Conservation (phyloP, 1,140 invertebrate genomes). For the Bradysia coprophila region DNA sequence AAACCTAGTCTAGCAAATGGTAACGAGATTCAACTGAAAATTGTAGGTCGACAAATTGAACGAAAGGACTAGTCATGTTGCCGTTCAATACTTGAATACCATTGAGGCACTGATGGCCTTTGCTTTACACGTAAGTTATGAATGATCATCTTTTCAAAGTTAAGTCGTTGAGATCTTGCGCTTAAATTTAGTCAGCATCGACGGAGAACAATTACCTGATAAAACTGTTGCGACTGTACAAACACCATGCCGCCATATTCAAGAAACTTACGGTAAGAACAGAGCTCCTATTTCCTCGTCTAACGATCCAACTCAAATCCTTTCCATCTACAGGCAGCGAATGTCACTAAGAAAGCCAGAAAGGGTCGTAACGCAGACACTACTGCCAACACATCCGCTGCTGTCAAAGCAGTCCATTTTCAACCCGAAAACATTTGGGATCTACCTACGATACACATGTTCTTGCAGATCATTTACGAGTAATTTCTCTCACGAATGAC, state of each 20-base stretch:
- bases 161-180: no score
- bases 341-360: no score
- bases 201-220: no score
- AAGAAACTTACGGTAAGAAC: constrained; percentile 9
- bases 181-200: no score
- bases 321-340: no score
- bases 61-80: not conserved
- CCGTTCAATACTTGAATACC: constrained; percentile 9
- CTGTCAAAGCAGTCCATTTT: no score
- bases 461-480: constrained; percentile 15
- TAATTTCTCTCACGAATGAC: constrained; percentile 5
- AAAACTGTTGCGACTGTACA: constrained; percentile 14
- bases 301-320: no score
- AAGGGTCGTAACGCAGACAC: no score
- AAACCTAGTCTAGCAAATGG: not conserved
- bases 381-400: no score
- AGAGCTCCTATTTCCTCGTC: no score
- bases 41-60: not conserved
- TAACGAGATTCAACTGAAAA: not conserved
- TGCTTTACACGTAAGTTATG: constrained; percentile 10
- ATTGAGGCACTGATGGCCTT: constrained; percentile 18
- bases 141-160: constrained; percentile 12
- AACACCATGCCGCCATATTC: constrained; percentile 11
- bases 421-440: constrained; percentile 19
- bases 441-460: constrained; percentile 11